Evolutionary conservation across 2,113 vertebrate species (phyloP).

Genomic region (Maccullochella peelii): DNA sequence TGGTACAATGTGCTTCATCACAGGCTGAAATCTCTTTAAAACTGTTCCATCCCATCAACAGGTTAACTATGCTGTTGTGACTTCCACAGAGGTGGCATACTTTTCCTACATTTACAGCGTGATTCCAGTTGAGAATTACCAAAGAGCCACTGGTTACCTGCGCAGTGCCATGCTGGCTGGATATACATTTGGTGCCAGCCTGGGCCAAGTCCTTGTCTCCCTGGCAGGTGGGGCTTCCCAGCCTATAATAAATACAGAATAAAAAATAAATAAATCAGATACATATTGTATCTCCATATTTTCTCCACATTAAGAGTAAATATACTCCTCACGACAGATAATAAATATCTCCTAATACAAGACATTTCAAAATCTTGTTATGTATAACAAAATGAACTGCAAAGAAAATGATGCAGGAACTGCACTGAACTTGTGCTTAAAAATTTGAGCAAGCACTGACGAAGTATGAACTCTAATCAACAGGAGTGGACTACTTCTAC

Average conservation of each 20-base stretch:
- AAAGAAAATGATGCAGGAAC: background rate
- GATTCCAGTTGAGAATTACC: slow-evolving; percentile 77
- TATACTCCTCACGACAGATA: background rate
- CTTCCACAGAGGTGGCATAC: slow-evolving; percentile 83
- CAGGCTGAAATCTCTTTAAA: background rate
- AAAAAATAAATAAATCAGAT: background rate
- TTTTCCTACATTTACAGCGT: slow-evolving; percentile 85
- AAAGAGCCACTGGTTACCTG: slow-evolving; percentile 81
- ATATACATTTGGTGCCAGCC: slow-evolving; percentile 77
- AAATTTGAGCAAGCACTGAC: slow-evolving; percentile 8
- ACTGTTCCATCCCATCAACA: slow-evolving; percentile 31
- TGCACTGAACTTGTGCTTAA: background rate
- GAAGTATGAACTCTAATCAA: slow-evolving; percentile 16
- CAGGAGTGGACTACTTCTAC: slow-evolving; percentile 78
- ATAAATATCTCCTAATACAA: background rate
- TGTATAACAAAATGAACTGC: slow-evolving; percentile 1
- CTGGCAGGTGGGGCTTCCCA: slow-evolving; percentile 61
- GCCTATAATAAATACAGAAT: background rate
- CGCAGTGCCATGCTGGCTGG: slow-evolving; percentile 79
- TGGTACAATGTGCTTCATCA: background rate
- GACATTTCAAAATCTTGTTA: background rate
- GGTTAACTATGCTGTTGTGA: slow-evolving; percentile 79
- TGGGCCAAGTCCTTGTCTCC: slow-evolving; percentile 81
- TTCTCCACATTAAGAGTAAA: background rate
- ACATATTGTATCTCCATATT: background rate